Evolutionary conservation across 1,140 invertebrate species (phyloP), one percentile per base, ranked within the genome.

Genomic region (Lordiphosa mommai): DNA sequence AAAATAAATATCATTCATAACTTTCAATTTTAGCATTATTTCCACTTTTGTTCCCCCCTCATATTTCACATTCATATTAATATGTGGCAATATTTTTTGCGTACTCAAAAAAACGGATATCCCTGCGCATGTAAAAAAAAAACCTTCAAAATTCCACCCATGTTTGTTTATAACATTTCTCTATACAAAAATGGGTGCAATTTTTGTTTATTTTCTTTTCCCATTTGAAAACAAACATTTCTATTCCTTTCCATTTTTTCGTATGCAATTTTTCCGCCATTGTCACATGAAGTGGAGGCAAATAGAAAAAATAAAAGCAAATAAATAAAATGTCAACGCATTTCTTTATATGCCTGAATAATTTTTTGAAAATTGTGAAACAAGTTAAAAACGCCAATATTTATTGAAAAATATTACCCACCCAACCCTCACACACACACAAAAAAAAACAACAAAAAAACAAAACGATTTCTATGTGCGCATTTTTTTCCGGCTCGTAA

Each of bases 341-440:
- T 67, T 74, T 67, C 51, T 74, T 58, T 70, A 63, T 82, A 71
- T 71, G 76, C 71, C 43, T 76, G 70, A 80, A 80, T 80, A 80
- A 82, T 80, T 80, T 43, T 68, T 82, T 14, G 23, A 74, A 70
- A 70, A 70, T 66, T 56, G 67, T 57, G 47, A 57, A 61, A 68
- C 70, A 67, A 82, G 72, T 76, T 82, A 63, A 74, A 80, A 80
- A 74, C 71, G 43, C 61, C 76, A 80, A 82, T 80, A 80, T 80
- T 80, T 80, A 67, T 74, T 76, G 66, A 82, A 82, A 80, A 82
- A 80, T 82, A 82, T 82, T 82, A 38, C 46, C 30, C 7, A 34
- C 5, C 16, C n/a, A n/a, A n/a, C 16, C 27, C 36, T 44, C 36
- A 30, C 10, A 29, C 37, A 29, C 34, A 46, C 36, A 47, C 52